Conservation (phyloP, 2,888 invertebrate genomes). For the Julus scanicus region DNA sequence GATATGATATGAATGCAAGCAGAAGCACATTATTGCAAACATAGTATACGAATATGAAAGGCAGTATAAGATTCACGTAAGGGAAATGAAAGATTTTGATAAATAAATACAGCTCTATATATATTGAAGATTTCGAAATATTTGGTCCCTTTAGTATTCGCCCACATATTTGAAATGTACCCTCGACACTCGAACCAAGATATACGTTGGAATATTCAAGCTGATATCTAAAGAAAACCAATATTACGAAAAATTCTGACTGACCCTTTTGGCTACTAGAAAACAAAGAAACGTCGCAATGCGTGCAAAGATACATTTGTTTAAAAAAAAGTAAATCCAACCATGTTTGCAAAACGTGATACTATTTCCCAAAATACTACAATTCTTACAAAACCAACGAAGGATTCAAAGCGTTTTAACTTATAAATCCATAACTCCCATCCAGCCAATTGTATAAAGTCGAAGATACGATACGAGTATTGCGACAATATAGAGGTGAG, state of each 20-base stretch:
- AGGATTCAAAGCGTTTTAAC: neutral
- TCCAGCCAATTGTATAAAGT: neutral
- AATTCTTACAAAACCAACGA: neutral
- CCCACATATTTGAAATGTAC: neutral
- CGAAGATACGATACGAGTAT: too few species aligned
- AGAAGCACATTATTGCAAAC: neutral
- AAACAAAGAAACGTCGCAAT: neutral
- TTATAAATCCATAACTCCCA: neutral
- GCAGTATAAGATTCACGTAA: neutral
- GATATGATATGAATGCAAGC: conserved; percentile 19
- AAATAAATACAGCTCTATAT: conserved; percentile 12
- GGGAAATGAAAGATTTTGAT: conserved; percentile 43
- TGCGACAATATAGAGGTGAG: too few species aligned
- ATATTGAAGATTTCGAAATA: neutral
- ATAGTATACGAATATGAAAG: neutral
- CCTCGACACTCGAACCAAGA: neutral
- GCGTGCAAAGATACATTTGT: neutral
- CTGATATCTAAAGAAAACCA: neutral
- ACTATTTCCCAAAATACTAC: neutral
- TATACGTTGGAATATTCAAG: neutral
- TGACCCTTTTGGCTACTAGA: neutral
- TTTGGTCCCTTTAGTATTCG: neutral
- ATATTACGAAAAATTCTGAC: neutral
- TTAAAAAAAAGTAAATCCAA: neutral
- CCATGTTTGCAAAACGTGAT: conserved; percentile 24